These are phyloP conservation scores for Poecilia picta DNA, from an alignment of 2,797 vertebrate genomes.

Conservation along the genomic window DNA sequence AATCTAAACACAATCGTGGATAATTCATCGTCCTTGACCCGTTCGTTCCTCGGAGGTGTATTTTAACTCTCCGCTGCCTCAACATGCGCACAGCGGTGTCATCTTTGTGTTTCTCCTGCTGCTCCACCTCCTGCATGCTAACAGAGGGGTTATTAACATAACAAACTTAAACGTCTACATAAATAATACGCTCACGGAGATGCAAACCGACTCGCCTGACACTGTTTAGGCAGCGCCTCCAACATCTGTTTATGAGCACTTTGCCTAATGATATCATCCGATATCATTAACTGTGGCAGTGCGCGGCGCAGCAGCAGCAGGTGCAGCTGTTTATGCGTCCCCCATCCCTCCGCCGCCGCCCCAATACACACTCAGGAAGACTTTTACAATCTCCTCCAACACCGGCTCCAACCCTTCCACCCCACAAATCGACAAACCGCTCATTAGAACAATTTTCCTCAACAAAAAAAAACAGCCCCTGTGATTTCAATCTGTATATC, in stretches of 20 bases:
- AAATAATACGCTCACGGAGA: conserved; percentile 99
- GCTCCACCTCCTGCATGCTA: conserved; percentile 95
- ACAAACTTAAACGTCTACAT: conserved; percentile 99
- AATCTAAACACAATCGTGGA: background rate
- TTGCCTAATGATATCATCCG: conserved; percentile 99
- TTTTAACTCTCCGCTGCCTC: conserved; percentile 40
- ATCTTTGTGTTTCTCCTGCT: conserved; percentile 50
- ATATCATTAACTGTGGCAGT: conserved; percentile 99
- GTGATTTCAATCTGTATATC: conserved; percentile 99
- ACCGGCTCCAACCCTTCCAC: conserved; percentile 61
- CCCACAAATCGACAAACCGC: conserved; percentile 87
- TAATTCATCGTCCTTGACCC: background rate
- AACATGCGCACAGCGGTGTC: background rate
- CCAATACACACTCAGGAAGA: conserved; percentile 83
- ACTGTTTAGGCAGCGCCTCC: conserved; percentile 98
- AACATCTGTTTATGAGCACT: conserved; percentile 99
- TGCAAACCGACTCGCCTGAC: conserved; percentile 93
- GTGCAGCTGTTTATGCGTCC: conserved; percentile 92
- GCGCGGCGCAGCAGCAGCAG: conserved; percentile 94
- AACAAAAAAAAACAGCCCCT: conserved; percentile 87
- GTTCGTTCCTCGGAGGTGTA: conserved; percentile 48
- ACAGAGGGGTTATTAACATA: conserved; percentile 99
- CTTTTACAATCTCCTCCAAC: conserved; percentile 81
- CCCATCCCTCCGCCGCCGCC: conserved; percentile 34
- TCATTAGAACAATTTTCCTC: conserved; percentile 99